Evolutionary conservation across 2,888 invertebrate genomes (phyloP).

Genomic region (Pollenia labialis): DNA sequence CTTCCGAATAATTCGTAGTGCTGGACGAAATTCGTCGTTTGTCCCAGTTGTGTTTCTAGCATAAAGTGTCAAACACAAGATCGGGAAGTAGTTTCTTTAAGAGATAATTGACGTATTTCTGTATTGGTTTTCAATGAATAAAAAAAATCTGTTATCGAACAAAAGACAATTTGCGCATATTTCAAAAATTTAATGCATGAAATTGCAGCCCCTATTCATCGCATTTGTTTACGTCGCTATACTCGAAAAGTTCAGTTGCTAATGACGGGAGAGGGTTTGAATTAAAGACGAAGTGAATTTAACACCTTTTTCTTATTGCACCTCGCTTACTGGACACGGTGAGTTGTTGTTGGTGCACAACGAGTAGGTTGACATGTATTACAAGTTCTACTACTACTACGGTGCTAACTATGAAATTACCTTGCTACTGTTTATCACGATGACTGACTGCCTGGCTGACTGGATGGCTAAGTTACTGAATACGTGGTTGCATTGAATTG

Average conservation of each 20-base stretch:
- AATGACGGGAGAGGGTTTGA: slow-evolving; percentile 16
- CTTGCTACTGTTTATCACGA: not conserved
- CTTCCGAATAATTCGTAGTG: too few relatives aligned
- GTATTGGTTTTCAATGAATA: too few relatives aligned
- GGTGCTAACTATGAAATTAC: slow-evolving; percentile 20
- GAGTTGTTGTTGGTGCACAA: not conserved
- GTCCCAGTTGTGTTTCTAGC: too few relatives aligned
- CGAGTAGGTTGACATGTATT: not conserved
- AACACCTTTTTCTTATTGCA: slow-evolving; percentile 67
- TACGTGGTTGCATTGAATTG: not conserved
- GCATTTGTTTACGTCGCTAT: slow-evolving; percentile 3
- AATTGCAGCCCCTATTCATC: not conserved
- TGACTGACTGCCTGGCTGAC: slow-evolving; percentile 8
- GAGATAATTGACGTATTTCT: too few relatives aligned
- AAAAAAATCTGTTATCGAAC: too few relatives aligned
- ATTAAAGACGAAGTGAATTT: slow-evolving; percentile 57
- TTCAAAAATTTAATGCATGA: too few relatives aligned
- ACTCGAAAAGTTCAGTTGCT: not conserved
- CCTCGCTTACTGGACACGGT: not conserved
- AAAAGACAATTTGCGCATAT: too few relatives aligned
- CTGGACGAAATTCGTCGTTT: too few relatives aligned
- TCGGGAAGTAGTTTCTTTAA: too few relatives aligned
- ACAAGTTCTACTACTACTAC: slow-evolving; percentile 22
- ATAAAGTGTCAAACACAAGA: too few relatives aligned
- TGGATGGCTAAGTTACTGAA: not conserved